Conservation (phyloP, 2,113 vertebrate genomes). For the Condylura cristata region DNA sequence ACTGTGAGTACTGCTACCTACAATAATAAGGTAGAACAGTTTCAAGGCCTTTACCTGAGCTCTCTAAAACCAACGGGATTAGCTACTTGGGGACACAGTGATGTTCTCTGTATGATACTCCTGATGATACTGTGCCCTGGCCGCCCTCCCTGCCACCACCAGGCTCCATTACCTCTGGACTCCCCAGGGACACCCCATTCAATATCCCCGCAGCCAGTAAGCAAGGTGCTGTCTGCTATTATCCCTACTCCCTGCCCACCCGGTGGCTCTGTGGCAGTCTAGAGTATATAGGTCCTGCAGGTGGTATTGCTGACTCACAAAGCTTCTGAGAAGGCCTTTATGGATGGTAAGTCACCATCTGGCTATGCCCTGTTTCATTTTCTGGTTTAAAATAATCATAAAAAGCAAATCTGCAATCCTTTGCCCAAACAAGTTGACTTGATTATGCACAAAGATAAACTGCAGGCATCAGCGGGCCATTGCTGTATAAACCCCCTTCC, state of each 20-base stretch:
- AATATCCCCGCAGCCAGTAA: not conserved
- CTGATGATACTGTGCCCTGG: not conserved
- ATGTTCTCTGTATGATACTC: not conserved
- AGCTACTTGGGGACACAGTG: not conserved
- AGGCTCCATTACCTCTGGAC: not conserved
- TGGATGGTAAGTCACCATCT: not conserved
- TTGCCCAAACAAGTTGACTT: not conserved
- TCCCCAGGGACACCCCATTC: not conserved
- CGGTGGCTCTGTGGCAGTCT: not conserved
- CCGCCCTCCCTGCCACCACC: too few relatives aligned
- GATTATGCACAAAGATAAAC: not conserved
- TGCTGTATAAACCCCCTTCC: not conserved
- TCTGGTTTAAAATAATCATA: not conserved
- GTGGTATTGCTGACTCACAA: not conserved
- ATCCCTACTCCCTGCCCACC: not conserved
- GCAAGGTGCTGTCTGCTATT: not conserved
- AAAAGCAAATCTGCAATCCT: not conserved
- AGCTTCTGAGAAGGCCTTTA: not conserved
- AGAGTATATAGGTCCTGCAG: too few relatives aligned
- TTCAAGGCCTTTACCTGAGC: not conserved
- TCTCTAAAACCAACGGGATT: not conserved
- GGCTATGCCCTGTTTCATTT: not conserved
- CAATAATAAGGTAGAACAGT: not conserved
- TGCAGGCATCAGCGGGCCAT: not conserved
- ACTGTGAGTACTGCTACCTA: not conserved